Evolutionary conservation across 1,140 invertebrate genomes (phyloP).

Genomic region (Lasioglossum albipes): DNA sequence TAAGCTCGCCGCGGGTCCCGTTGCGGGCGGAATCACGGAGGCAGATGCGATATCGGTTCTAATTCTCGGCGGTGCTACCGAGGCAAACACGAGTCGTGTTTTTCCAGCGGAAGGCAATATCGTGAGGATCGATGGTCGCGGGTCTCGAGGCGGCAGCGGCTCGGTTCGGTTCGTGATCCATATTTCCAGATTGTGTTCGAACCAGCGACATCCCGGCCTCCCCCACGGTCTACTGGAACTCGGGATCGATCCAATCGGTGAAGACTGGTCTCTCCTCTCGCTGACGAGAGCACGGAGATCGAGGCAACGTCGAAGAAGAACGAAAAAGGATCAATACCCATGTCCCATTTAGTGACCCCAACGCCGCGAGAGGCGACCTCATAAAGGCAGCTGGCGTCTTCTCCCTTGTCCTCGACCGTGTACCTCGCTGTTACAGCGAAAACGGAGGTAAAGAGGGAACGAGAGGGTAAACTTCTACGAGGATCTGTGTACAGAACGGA

Average conservation of each 20-base stretch:
- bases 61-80: too few relatives aligned
- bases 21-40: too few relatives aligned
- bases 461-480: neutral
- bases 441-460: neutral
- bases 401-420: too few relatives aligned
- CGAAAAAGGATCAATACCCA: constrained; percentile 39
- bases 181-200: constrained; percentile 52
- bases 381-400: neutral
- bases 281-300: constrained; percentile 34
- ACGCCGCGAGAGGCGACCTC: constrained; percentile 17
- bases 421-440: neutral
- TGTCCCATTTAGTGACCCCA: constrained; percentile 34
- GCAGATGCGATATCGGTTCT: too few relatives aligned
- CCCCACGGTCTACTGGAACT: constrained; percentile 5
- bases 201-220: neutral
- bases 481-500: constrained; percentile 30
- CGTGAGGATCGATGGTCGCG: constrained; percentile 27
- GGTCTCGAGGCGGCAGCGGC: constrained; percentile 11
- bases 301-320: constrained; percentile 34
- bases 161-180: constrained; percentile 46
- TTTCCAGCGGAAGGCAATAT: constrained; percentile 17
- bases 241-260: constrained; percentile 48
- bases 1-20: too few relatives aligned
- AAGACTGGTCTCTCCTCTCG: neutral
- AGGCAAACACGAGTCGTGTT: too few relatives aligned